These are phyloP conservation scores for Hephaestus fuliginosus DNA, from an alignment of 2,797 vertebrate species.

Conservation along the genomic window DNA sequence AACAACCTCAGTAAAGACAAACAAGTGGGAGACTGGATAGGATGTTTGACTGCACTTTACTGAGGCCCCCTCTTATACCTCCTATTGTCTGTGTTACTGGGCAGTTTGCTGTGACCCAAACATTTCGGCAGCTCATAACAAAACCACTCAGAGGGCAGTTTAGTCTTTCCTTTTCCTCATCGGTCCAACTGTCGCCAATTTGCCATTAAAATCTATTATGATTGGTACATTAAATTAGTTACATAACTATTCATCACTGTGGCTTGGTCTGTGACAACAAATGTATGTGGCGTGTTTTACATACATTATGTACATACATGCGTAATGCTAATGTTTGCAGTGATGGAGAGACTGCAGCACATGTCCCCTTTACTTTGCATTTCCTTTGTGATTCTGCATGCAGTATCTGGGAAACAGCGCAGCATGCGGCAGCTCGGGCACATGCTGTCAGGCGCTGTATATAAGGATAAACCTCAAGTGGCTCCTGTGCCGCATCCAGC, in stretches of 20 bases:
- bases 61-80: conserved; percentile 69
- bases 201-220: conserved; percentile 8
- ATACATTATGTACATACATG: neutral
- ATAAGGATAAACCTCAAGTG: conserved; percentile 58
- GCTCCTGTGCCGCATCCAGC: conserved; percentile 38
- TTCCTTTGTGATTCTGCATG: conserved; percentile 20
- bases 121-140: conserved; percentile 62
- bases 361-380: conserved; percentile 17
- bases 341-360: conserved; percentile 1
- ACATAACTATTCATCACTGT: neutral
- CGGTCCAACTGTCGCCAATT: conserved; percentile 20
- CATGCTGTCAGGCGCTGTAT: conserved; percentile 40
- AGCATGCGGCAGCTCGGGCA: conserved; percentile 37
- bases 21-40: conserved; percentile 70
- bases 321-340: conserved; percentile 15
- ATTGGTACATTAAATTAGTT: conserved; percentile 13
- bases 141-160: conserved; percentile 30
- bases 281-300: conserved; percentile 9
- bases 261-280: conserved; percentile 11
- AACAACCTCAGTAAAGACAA: conserved; percentile 80
- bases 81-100: conserved; percentile 80
- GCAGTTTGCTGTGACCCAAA: conserved; percentile 71
- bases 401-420: conserved; percentile 22
- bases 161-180: conserved; percentile 26
- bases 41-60: conserved; percentile 74